A percentile compares a stretch with the other conserved stretches of the same genome.
These are phyloP conservation scores for Lordiphosa mommai DNA, from an alignment of 1,140 invertebrate species.

Conservation along the genomic window DNA sequence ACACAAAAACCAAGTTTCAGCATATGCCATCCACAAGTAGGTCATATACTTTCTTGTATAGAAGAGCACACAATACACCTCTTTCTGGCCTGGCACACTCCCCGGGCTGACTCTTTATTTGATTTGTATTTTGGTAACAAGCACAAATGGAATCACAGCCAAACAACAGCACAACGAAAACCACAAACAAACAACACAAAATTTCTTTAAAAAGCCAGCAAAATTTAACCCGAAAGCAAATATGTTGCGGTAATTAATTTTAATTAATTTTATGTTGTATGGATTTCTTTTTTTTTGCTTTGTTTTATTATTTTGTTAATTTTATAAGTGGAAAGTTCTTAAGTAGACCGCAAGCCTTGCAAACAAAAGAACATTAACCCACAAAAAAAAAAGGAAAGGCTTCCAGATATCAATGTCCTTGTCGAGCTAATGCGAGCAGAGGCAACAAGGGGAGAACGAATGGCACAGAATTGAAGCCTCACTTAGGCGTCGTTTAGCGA, in stretches of 20 bases:
- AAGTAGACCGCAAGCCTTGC: conserved; percentile 47
- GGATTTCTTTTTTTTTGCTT: conserved; percentile 20
- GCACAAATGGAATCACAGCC: conserved; percentile 8
- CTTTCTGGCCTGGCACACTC: background rate
- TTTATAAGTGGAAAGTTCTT: conserved; percentile 8
- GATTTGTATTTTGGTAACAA: background rate
- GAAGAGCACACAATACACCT: background rate
- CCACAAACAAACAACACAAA: conserved; percentile 1
- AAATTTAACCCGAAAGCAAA: conserved; percentile 36
- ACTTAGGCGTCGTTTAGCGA: conserved; percentile 75
- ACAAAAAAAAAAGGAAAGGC: conserved; percentile 20
- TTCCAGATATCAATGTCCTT: conserved; percentile 54
- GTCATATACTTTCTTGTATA: conserved; percentile 14
- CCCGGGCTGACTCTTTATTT: too few species aligned
- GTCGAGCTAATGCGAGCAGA: conserved; percentile 4
- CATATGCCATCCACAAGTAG: conserved; percentile 37
- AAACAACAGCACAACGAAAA: background rate
- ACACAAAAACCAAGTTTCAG: conserved; percentile 24
- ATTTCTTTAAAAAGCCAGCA: background rate
- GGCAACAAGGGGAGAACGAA: background rate
- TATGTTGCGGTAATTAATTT: conserved; percentile 66
- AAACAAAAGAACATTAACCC: conserved; percentile 27
- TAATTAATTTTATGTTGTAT: conserved; percentile 61
- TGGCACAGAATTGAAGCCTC: conserved; percentile 40
- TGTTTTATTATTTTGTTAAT: too few species aligned